Base-by-base conservation (phyloP, 2,113 vertebrate genomes). In the Edolisoma coerulescens region DNA sequence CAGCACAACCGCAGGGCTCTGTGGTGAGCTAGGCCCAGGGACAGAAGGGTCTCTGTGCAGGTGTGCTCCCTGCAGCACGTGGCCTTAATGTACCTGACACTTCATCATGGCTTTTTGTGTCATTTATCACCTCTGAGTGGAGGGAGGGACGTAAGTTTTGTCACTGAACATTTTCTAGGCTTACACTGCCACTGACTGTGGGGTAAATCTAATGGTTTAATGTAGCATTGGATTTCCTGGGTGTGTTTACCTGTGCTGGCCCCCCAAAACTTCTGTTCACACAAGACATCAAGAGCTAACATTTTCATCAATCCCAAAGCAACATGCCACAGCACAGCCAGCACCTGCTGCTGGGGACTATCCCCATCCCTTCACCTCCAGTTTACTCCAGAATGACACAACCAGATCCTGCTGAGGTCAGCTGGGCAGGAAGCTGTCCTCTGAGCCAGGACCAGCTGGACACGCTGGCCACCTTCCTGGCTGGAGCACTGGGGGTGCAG, bases 401-500 rank as follows among this genome's bases (percentile, higher is more conserved):
- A 9, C 9, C 2, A 5, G 41, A 33, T 91, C 49, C 77, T 77
- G 41, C n/a, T 1, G 2, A 71, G 68, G 44, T 59, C 63, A 54
- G 5, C 44, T 6, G 67, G 63, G 56, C 70, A 53, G 70, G 52
- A 56, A 17, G 26, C 70, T 70, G 69, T n/a, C 11, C 11, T 52
- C 39, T 26, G 45, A 49, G 60, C 54, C 86, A 59, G 27, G 42
- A 53, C 37, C 53, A 59, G 57, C 42, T 24, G 19, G 68, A 27
- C 78, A 54, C 0, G 0, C 26, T 60, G 57, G 44, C 24, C 53
- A 15, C 69, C 24, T 39, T 52, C 27, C 83, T 56, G 35, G 42
- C 2, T 13, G 67, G 57, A 80, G n/a, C 3, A 2, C 2, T 1
- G 0, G n/a, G 1, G 3, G 12, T 5, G 27, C 32, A 9, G 10